Evolutionary conservation across 35 echinoderm and acorn worm species (phyloP).

Genomic region (Patiria miniata): DNA sequence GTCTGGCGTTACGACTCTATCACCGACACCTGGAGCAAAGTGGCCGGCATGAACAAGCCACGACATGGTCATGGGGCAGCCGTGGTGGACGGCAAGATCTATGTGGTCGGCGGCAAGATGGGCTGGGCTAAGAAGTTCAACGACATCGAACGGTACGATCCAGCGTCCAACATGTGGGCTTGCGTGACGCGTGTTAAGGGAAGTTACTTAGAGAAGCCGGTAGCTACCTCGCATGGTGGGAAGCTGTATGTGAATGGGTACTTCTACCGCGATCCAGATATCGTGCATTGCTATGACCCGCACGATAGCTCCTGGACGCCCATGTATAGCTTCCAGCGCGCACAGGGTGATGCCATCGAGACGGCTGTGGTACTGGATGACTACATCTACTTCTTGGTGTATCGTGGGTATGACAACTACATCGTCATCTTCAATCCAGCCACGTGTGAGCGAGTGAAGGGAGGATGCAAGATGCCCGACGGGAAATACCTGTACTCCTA

Average conservation of each 20-base stretch:
- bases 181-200: conserved; percentile 84
- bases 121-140: conserved; percentile 93
- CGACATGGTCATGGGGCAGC: conserved; percentile 81
- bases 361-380: conserved; percentile 89
- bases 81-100: conserved; percentile 83
- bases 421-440: conserved; percentile 85
- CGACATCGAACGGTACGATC: conserved; percentile 93
- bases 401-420: conserved; percentile 90
- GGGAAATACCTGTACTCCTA: conserved; percentile 96
- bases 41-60: conserved; percentile 93
- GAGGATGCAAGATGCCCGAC: conserved; percentile 54
- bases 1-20: conserved; percentile 95
- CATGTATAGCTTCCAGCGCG: conserved; percentile 81
- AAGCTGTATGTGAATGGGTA: conserved; percentile 96
- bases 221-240: conserved; percentile 65
- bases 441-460: conserved; percentile 41
- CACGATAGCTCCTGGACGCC: conserved; percentile 73
- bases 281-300: conserved; percentile 94
- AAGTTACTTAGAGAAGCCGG: conserved; percentile 88
- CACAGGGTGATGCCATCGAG: conserved; percentile 93
- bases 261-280: conserved; percentile 96
- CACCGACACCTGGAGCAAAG: conserved; percentile 73
- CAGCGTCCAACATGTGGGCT: conserved; percentile 73
- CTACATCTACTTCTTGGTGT: conserved; percentile 88
- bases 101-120: conserved; percentile 91